Percentiles rank a stretch among this genome's conserved stretches.
Conservation (phyloP, 2,888 invertebrate species). For the Drosophila prostipennis region DNA sequence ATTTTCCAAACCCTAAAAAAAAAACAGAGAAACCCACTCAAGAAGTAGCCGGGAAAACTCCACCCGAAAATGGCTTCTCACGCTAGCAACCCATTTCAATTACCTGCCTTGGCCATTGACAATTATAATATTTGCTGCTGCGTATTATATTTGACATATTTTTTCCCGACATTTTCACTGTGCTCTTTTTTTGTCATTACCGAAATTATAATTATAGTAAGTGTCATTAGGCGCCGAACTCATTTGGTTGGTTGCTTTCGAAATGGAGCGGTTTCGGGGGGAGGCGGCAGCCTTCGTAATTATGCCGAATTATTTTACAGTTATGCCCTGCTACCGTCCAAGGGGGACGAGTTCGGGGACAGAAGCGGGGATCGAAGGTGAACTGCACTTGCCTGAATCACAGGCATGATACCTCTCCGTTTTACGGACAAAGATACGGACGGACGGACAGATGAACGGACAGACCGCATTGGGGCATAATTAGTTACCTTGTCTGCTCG, state of each 20-base stretch:
- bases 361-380: constrained; percentile 14
- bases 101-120: constrained; percentile 56
- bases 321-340: constrained; percentile 47
- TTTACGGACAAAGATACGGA: constrained; percentile 22
- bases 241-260: constrained; percentile 51
- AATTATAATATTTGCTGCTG: constrained; percentile 65
- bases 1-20: constrained; percentile 24
- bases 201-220: constrained; percentile 77
- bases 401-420: constrained; percentile 36
- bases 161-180: constrained; percentile 53
- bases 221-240: constrained; percentile 73
- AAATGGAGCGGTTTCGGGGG: constrained; percentile 21
- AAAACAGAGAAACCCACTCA: not conserved
- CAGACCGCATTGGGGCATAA: constrained; percentile 49
- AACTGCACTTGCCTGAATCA: constrained; percentile 45
- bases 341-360: not conserved
- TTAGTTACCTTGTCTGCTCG: constrained; percentile 55
- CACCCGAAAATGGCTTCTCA: constrained; percentile 51
- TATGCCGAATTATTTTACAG: constrained; percentile 72
- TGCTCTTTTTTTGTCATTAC: constrained; percentile 65
- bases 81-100: constrained; percentile 62
- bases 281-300: constrained; percentile 51
- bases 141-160: constrained; percentile 76
- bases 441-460: constrained; percentile 6
- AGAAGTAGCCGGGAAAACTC: constrained; percentile 26